Percentiles rank a stretch among this genome's conserved stretches.
These are phyloP conservation scores for Hydrolagus colliei DNA, from an alignment of 2,797 vertebrate genomes.

Conservation along the genomic window DNA sequence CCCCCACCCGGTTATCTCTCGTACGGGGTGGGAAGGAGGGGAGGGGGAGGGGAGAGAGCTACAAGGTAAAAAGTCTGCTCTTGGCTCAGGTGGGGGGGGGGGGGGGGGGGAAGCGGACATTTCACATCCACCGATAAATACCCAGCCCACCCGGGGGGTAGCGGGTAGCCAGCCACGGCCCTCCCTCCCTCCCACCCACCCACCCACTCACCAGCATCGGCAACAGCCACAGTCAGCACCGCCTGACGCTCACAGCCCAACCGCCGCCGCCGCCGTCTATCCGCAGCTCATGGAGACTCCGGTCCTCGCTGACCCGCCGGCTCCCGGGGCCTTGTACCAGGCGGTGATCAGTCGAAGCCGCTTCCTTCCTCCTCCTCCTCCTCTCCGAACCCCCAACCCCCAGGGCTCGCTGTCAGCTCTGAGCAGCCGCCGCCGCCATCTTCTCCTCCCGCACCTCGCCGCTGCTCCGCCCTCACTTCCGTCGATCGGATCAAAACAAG, in stretches of 20 bases:
- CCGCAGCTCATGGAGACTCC: neutral
- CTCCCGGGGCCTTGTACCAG: neutral
- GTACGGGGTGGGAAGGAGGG: neutral
- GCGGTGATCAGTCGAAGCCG: neutral
- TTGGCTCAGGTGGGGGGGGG: too few species aligned
- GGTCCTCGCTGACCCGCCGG: neutral
- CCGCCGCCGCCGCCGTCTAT: neutral
- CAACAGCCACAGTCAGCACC: neutral
- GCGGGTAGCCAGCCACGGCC: neutral
- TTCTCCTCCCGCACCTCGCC: neutral
- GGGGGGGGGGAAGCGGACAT: neutral
- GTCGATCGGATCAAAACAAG: neutral
- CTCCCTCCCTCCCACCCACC: too few species aligned
- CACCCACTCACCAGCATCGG: slow-evolving; percentile 29
- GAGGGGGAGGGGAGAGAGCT: too few species aligned
- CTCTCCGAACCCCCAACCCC: too few species aligned
- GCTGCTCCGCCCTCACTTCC: neutral
- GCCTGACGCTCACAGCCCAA: neutral
- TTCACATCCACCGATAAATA: neutral
- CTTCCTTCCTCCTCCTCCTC: neutral
- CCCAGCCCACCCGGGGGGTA: too few species aligned
- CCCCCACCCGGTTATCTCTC: neutral
- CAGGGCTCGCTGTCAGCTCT: slow-evolving; percentile 1
- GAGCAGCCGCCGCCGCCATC: slow-evolving; percentile 16
- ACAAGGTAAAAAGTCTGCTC: too few species aligned